These are phyloP conservation scores for Chrysomallon squamiferum DNA, from an alignment of 1,140 invertebrate genomes.

Conservation along the genomic window DNA sequence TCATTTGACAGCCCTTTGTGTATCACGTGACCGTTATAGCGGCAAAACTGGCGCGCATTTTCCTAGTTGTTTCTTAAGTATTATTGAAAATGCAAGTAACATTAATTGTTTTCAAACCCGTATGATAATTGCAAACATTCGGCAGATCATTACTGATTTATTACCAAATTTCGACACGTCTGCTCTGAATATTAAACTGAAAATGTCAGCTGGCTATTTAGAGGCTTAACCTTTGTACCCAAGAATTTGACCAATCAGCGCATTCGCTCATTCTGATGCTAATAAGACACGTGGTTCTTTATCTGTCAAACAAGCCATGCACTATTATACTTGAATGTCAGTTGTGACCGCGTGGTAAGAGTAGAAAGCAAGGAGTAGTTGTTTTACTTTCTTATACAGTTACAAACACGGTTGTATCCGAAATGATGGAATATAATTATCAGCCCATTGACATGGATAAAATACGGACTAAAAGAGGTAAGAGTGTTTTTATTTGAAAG, in stretches of 20 bases:
- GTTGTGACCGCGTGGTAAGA: conserved; percentile 7
- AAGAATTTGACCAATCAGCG: conserved; percentile 2
- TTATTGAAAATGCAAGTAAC: background rate
- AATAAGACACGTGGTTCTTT: conserved; percentile 10
- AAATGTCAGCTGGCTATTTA: background rate
- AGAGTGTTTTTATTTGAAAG: background rate
- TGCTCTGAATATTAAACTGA: background rate
- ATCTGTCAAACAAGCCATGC: conserved; percentile 12
- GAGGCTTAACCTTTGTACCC: conserved; percentile 5
- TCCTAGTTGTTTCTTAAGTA: background rate
- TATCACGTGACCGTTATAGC: conserved; percentile 10
- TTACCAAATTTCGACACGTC: background rate
- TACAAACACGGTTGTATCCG: background rate
- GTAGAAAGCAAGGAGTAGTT: background rate
- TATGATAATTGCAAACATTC: background rate
- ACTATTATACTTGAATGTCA: background rate
- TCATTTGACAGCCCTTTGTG: conserved; percentile 10
- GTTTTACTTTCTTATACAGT: background rate
- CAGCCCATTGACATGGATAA: conserved; percentile 7
- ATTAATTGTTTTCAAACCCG: too few species aligned
- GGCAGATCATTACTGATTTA: background rate
- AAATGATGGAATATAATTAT: background rate
- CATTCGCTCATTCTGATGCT: background rate
- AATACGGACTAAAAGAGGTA: conserved; percentile 30
- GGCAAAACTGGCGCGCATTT: background rate